Evolutionary conservation across 2,888 invertebrate species (phyloP).

Genomic region (Melinaea marsaeus): DNA sequence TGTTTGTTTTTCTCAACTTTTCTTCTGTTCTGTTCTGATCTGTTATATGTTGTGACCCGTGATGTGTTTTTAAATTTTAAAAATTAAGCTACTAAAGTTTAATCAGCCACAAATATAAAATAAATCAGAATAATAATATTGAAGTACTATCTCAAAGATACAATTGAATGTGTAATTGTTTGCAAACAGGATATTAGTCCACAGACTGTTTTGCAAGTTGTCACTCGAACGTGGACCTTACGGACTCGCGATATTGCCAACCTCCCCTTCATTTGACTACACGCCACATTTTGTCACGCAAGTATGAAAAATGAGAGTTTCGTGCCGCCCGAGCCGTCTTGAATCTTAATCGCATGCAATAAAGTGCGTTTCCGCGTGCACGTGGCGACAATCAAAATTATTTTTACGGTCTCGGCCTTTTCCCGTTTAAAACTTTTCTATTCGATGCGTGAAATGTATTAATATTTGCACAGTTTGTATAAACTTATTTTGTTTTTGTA

Average conservation of each 20-base stretch:
- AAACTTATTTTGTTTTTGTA: not conserved
- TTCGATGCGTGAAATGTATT: constrained; percentile 18
- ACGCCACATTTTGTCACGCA: constrained; percentile 34
- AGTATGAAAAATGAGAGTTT: constrained; percentile 14
- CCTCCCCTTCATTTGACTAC: constrained; percentile 31
- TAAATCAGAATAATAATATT: too few species aligned
- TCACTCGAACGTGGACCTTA: constrained; percentile 15
- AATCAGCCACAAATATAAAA: too few species aligned
- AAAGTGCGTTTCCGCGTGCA: constrained; percentile 12
- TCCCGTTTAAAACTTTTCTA: constrained; percentile 30
- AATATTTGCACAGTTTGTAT: constrained; percentile 20
- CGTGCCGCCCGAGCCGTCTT: constrained; percentile 16
- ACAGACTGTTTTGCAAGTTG: not conserved
- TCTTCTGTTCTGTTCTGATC: too few species aligned
- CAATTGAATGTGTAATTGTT: too few species aligned
- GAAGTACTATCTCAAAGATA: too few species aligned
- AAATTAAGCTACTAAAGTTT: too few species aligned
- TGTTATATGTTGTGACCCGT: too few species aligned
- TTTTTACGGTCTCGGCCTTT: constrained; percentile 27
- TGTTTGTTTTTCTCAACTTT: too few species aligned
- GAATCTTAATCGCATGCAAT: constrained; percentile 5
- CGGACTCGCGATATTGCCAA: constrained; percentile 14
- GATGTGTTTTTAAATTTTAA: too few species aligned
- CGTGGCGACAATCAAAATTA: constrained; percentile 17
- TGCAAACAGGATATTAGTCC: not conserved